Percentiles rank a stretch among this genome's conserved stretches.
These are phyloP conservation scores for Hypocryptadius cinnamomeus DNA, from an alignment of 2,113 vertebrate genomes.

Conservation along the genomic window DNA sequence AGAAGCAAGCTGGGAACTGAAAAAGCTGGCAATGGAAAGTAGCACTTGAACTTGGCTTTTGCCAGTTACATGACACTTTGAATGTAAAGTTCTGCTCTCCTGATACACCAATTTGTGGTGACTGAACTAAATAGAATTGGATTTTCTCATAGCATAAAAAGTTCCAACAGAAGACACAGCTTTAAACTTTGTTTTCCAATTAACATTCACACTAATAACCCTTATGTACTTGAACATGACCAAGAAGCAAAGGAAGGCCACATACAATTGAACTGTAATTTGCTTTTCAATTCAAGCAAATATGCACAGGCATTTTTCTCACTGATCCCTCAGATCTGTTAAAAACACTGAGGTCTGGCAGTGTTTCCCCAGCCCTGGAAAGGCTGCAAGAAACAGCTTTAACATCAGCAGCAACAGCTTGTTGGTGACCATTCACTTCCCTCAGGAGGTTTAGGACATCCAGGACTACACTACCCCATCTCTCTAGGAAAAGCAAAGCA, in stretches of 20 bases:
- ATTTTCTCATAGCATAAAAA: not conserved
- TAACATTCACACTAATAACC: not conserved
- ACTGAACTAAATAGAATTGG: not conserved
- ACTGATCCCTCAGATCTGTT: not conserved
- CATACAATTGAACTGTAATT: not conserved
- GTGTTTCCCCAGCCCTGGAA: not conserved
- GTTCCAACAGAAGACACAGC: not conserved
- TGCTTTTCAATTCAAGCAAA: conserved; percentile 9
- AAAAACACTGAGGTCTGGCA: conserved; percentile 25
- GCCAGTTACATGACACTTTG: not conserved
- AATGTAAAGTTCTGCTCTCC: not conserved
- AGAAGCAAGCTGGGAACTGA: not conserved
- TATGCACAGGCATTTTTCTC: not conserved
- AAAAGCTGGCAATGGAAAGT: not conserved
- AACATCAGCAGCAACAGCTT: not conserved
- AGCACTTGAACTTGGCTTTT: not conserved
- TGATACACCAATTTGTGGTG: not conserved
- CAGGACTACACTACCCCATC: not conserved
- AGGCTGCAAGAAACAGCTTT: not conserved
- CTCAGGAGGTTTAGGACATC: not conserved
- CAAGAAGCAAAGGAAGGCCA: not conserved
- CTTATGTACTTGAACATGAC: not conserved
- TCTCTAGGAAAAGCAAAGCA: not conserved
- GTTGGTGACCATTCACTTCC: not conserved
- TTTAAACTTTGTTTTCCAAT: not conserved